A percentile compares a stretch with the other conserved stretches of the same genome.
phyloP scores from a whole-genome alignment of 2,888 invertebrate genomes.

The Laothoe populi region DNA sequence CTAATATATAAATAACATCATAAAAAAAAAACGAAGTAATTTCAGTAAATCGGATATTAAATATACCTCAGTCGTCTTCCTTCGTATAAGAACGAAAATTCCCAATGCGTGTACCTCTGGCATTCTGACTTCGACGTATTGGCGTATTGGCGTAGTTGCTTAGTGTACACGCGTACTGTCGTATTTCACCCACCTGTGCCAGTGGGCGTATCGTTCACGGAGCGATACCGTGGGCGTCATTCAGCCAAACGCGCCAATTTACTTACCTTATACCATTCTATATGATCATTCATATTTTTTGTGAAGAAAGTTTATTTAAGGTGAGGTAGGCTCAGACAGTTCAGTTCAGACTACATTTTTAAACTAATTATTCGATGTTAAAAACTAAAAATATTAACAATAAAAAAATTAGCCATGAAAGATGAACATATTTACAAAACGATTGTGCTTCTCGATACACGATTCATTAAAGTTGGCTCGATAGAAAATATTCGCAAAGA shows the following conservation, averaged over 20 bases:
- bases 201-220: neutral
- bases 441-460: no score
- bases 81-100: neutral
- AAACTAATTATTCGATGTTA: no score
- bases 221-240: conserved; percentile 4
- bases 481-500: no score
- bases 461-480: no score
- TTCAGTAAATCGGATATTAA: neutral
- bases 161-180: neutral
- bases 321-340: no score
- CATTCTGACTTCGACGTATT: no score
- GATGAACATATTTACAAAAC: no score
- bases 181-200: neutral
- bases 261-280: neutral
- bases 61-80: neutral
- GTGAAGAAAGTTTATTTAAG: neutral
- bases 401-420: no score
- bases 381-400: no score
- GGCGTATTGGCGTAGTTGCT: neutral
- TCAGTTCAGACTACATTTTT: no score
- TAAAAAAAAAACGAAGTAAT: neutral
- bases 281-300: neutral
- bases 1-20: neutral
- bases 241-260: neutral
- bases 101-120: neutral